Evolutionary conservation across 1,140 invertebrate species (phyloP), one percentile per base, ranked within the genome.

Genomic region (Arctopsyche grandis): DNA sequence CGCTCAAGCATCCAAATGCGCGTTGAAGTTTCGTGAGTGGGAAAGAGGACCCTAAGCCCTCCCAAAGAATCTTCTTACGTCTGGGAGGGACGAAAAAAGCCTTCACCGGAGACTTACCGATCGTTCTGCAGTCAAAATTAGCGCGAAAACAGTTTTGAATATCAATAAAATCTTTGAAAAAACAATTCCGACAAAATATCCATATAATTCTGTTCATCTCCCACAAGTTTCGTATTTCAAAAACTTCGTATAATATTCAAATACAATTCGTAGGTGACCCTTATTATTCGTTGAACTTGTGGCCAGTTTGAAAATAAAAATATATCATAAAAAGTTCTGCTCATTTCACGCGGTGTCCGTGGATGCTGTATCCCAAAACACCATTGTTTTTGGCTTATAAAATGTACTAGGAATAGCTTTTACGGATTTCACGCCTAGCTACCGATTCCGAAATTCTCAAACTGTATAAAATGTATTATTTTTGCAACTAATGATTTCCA

Each of bases 1-100:
- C 80, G 60, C 29, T 79, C 75, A 78, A 82, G 80, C 80, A 79
- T 82, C 75, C 80, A 82, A 82, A 82, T 82, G 56, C 78, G 75
- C 75, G 60, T 48, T 73, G 78, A 82, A 82, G 71, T 82, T 81
- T 80, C 29, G 56, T 19, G 81, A 78, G 78, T 70, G 75, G 69
- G 75, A 60, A 10, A 26, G 63, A 66, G 24, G 63, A 66, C 38
- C 26, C 1, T 78, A 52, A 79, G 43, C 60, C 43, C 26, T 66
- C 9, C 24, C 26, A 75, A 9, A 14, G 24, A 66, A 38, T 26
- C 74, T 66, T 70, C 78, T 79, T 79, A 38, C 48, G 71, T 79
- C 22, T 48, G 24, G 14, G 14, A 44, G n/a, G n/a, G 26, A 12
- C 26, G 48, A 76, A 63, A 38, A 75, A 75, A 75, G 48, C 73